Evolutionary conservation across 2,888 invertebrate species (phyloP).

Genomic region (Troides helena): DNA sequence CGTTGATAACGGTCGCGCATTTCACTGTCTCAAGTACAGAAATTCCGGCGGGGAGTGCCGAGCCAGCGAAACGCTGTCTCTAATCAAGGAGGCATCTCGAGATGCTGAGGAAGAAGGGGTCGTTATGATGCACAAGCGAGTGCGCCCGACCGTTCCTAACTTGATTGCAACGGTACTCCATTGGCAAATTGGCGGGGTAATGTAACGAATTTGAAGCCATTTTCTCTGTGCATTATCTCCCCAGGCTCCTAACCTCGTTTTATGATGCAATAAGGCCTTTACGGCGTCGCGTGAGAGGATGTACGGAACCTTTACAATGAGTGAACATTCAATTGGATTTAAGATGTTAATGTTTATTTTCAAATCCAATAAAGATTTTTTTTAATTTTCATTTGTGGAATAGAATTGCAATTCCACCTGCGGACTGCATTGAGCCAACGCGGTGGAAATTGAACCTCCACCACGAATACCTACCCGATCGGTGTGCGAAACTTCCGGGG

Average conservation of each 20-base stretch:
- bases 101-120: conserved; percentile 36
- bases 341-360: too few species aligned
- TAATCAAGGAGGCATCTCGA: conserved; percentile 39
- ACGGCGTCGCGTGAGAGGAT: not conserved
- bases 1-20: too few species aligned
- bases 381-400: too few species aligned
- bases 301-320: not conserved
- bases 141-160: conserved; percentile 34
- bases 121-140: conserved; percentile 40
- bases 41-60: conserved; percentile 32
- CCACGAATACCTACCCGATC: too few species aligned
- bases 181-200: conserved; percentile 37
- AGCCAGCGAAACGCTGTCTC: conserved; percentile 36
- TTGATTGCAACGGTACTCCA: conserved; percentile 38
- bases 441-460: too few species aligned
- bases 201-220: conserved; percentile 35
- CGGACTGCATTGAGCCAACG: too few species aligned
- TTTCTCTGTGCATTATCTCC: conserved; percentile 31
- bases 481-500: too few species aligned
- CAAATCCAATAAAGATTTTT: too few species aligned
- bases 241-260: conserved; percentile 19
- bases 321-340: too few species aligned
- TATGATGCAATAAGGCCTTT: conserved; percentile 14
- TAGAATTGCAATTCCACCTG: too few species aligned
- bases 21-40: conserved; percentile 19